Base-by-base conservation (phyloP, 1,140 invertebrate genomes). In the Sarcophaga bullata region DNA sequence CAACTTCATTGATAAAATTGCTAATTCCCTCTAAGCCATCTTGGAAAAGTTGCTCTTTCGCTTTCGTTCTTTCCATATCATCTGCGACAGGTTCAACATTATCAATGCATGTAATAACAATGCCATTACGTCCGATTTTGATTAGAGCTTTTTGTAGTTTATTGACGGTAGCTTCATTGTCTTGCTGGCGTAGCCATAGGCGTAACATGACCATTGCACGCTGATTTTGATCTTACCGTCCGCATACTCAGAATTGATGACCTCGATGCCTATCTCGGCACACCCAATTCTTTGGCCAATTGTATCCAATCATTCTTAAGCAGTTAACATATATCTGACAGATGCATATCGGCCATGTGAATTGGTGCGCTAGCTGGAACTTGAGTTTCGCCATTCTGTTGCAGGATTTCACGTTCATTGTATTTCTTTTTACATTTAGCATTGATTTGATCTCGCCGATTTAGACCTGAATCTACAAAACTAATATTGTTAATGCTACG, bases 291-390 rank as follows among this genome's bases (percentile, higher is more conserved):
- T 82, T 93, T 92, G 0, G 97, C 97, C 62, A 99, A 91, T 49
- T 93, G 93, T 25, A 96, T 94, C 98, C 98, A 99, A 90, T 99
- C 97, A 80, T 94, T 94, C 54, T 95, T 96, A 2, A 99, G 90
- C 19, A 97, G 91, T 91, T 97, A 97, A 72, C 96, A 97, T 86
- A 99, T 97, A 86, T 98, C 97, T 6, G 95, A 95, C 78, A 98
- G 90, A 81, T 96, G 94, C 76, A 97, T 90, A 86, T 91, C 90
- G 8, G 83, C 84, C 19, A 85, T 83, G 11, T 85, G 84, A 47
- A 87, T 88, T 84, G 85, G 87, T 15, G 86, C 85, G n/a, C 15
- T 10, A n/a, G 58, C 1, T 7, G 25, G 49, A 62, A 62, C 3
- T 15, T 37, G 17, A 37, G 54, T 13, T 47, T 17, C 17, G 17